phyloP scores from a whole-genome alignment of 2,113 vertebrate species.

The Stigmatopora argus region DNA sequence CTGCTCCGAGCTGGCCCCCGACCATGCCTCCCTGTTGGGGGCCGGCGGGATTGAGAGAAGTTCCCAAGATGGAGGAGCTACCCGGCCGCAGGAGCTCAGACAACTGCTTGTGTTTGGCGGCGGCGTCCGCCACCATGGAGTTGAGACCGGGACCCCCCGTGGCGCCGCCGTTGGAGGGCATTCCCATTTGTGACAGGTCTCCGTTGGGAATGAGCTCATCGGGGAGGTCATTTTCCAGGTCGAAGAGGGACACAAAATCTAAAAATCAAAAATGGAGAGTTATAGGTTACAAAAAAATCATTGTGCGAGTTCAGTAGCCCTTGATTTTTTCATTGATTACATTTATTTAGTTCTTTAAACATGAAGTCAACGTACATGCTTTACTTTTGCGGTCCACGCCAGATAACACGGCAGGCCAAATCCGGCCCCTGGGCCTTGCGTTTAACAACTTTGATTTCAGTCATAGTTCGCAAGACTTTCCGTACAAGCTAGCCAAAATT shows the following conservation, averaged over 20 bases:
- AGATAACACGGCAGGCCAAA: too few relatives aligned
- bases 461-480: too few relatives aligned
- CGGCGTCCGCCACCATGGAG: slow-evolving; percentile 84
- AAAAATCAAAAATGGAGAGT: background rate
- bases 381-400: too few relatives aligned
- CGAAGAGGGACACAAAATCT: slow-evolving; percentile 95
- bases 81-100: slow-evolving; percentile 91
- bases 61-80: slow-evolving; percentile 76
- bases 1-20: slow-evolving; percentile 74
- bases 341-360: too few relatives aligned
- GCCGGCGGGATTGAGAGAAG: slow-evolving; percentile 75
- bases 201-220: slow-evolving; percentile 96
- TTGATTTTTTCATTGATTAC: too few relatives aligned
- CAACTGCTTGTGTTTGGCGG: slow-evolving; percentile 95
- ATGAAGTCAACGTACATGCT: too few relatives aligned
- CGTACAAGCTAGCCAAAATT: background rate
- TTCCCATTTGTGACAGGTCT: slow-evolving; percentile 81
- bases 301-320: too few relatives aligned
- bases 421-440: too few relatives aligned
- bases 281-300: too few relatives aligned
- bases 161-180: slow-evolving; percentile 61
- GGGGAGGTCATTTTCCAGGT: slow-evolving; percentile 96
- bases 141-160: slow-evolving; percentile 63
- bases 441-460: too few relatives aligned
- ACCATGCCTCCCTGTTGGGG: slow-evolving; percentile 79